Evolutionary conservation across 2,797 vertebrate species (phyloP).

Genomic region (Xenops minutus): DNA sequence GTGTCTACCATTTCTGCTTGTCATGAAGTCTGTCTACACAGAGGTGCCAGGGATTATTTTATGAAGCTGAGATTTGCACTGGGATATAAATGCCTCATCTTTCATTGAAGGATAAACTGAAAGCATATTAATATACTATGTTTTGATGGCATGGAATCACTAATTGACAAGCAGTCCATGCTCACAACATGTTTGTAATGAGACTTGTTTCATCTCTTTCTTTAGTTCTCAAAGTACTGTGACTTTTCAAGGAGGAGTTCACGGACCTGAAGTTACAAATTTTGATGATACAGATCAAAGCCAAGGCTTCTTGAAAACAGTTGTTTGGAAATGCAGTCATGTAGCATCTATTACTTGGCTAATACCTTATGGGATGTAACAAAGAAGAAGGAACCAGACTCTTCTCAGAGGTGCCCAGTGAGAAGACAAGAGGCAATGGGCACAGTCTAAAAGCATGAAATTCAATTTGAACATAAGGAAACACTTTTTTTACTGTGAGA

Average conservation of each 20-base stretch:
- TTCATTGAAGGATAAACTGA: neutral
- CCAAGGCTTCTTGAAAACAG: neutral
- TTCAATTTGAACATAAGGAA: neutral
- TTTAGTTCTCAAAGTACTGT: neutral
- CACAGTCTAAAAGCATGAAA: neutral
- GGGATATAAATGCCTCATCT: neutral
- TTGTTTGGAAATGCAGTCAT: neutral
- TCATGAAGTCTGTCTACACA: neutral
- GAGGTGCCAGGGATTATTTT: neutral
- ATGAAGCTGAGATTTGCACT: neutral
- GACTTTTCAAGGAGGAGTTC: neutral
- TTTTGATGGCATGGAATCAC: neutral
- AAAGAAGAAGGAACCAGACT: neutral
- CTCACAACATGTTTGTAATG: fast-evolving
- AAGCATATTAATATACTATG: neutral
- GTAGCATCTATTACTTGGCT: neutral
- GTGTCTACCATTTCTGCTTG: neutral
- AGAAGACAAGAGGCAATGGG: neutral
- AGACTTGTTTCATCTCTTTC: neutral
- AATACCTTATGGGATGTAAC: neutral
- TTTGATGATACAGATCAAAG: neutral
- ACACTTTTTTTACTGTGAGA: neutral
- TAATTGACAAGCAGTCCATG: neutral
- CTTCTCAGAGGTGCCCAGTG: neutral
- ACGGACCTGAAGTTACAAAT: neutral